phyloP scores from a whole-genome alignment of 2,113 vertebrate genomes.

The Brachirus orientalis region DNA sequence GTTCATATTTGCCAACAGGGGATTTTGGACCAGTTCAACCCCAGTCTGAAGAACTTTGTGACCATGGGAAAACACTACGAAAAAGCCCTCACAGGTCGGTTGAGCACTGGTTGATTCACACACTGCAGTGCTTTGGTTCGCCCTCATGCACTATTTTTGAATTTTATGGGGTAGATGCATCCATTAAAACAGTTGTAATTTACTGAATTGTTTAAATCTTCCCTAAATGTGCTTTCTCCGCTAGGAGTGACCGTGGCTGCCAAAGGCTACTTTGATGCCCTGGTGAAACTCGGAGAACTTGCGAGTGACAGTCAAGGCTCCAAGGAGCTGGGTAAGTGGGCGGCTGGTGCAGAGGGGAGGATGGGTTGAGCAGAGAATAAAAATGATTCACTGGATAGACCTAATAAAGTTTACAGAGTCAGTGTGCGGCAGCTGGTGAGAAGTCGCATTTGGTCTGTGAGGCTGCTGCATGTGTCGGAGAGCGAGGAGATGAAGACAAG shows the following conservation, averaged over 20 bases:
- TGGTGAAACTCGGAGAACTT: constrained; percentile 88
- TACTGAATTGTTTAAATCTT: not conserved
- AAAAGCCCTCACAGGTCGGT: constrained; percentile 86
- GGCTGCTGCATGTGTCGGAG: constrained; percentile 35
- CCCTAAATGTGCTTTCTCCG: constrained; percentile 14
- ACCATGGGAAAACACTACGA: constrained; percentile 89
- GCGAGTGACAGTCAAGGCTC: constrained; percentile 90
- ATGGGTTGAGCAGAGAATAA: not conserved
- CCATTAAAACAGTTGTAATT: not conserved
- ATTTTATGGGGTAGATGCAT: not conserved
- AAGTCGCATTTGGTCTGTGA: constrained; percentile 21
- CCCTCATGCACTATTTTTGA: not conserved
- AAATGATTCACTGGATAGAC: constrained; percentile 16
- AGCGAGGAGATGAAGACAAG: constrained; percentile 61
- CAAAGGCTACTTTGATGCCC: constrained; percentile 88
- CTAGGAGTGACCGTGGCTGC: constrained; percentile 87
- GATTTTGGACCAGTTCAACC: constrained; percentile 89
- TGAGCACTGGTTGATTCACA: not conserved
- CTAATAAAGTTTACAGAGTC: constrained; percentile 31
- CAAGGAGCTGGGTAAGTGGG: constrained; percentile 87
- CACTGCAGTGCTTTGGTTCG: too few species aligned
- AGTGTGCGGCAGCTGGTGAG: constrained; percentile 21
- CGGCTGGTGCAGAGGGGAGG: not conserved
- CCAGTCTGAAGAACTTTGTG: constrained; percentile 89
- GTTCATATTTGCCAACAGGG: constrained; percentile 68